Percentiles rank a stretch among this genome's conserved stretches.
Conservation (phyloP, 2,113 vertebrate species). For the Myodes glareolus region DNA sequence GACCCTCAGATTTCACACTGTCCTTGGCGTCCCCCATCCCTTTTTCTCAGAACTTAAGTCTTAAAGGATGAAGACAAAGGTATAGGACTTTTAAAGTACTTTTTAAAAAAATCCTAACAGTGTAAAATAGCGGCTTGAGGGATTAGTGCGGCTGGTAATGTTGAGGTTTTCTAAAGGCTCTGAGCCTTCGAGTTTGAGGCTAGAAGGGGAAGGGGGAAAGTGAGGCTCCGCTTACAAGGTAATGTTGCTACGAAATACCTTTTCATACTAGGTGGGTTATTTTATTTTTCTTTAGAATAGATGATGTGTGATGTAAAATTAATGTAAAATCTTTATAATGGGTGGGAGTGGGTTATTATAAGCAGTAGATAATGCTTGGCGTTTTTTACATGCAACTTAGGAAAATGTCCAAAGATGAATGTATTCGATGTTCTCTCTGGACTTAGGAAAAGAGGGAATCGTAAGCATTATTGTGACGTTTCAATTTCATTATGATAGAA, state of each 20-base stretch:
- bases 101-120: background rate
- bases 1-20: background rate
- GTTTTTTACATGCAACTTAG: background rate
- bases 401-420: background rate
- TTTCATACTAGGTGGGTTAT: background rate
- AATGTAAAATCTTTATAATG: background rate
- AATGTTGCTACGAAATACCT: background rate
- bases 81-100: constrained; percentile 68
- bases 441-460: background rate
- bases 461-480: background rate
- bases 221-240: background rate
- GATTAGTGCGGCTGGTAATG: background rate
- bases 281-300: background rate
- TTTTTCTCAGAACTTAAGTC: constrained; percentile 33
- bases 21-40: background rate
- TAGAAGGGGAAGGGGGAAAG: background rate
- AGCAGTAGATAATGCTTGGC: background rate
- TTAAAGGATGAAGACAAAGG: constrained; percentile 71
- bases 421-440: background rate
- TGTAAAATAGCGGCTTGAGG: background rate
- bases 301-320: background rate
- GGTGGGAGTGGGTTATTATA: background rate
- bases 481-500: background rate
- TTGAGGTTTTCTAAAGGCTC: background rate
- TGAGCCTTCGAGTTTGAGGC: background rate